A percentile compares a stretch with the other conserved stretches of the same genome.
Conservation (phyloP, 2,113 vertebrate species). For the Callithrix jacchus region DNA sequence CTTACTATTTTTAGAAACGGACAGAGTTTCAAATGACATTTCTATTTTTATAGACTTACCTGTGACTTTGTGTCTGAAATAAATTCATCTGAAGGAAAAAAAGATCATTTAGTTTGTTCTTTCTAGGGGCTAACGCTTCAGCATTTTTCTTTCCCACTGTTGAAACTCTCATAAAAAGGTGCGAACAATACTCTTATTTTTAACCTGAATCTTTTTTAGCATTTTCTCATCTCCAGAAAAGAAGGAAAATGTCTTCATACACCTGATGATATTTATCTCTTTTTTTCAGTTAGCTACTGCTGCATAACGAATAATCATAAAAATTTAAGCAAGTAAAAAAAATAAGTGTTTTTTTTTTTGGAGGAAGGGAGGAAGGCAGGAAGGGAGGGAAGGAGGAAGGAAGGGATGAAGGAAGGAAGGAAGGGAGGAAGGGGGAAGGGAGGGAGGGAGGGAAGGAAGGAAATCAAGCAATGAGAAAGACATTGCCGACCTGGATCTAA, state of each 20-base stretch:
- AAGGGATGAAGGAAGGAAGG: no score
- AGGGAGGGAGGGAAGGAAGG: no score
- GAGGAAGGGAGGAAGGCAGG: no score
- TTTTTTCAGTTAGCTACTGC: background rate
- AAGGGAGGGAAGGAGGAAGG: no score
- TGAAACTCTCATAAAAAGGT: background rate
- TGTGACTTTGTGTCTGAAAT: slow-evolving; percentile 22
- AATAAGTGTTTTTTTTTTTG: background rate
- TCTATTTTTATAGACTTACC: background rate
- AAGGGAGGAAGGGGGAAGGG: no score
- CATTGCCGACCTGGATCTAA: no score
- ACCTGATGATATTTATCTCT: background rate
- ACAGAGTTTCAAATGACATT: background rate
- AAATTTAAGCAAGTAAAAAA: background rate
- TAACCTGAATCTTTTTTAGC: background rate
- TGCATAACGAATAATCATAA: background rate
- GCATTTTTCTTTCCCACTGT: background rate
- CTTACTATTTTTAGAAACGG: background rate
- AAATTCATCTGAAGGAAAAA: background rate
- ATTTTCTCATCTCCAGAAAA: background rate
- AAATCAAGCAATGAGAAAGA: no score
- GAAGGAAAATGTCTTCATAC: background rate
- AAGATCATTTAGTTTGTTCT: background rate
- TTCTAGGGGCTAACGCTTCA: background rate
- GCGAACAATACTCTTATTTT: background rate